Conservation (phyloP, 2,797 vertebrate genomes). For the Chaenodraco wilsoni region DNA sequence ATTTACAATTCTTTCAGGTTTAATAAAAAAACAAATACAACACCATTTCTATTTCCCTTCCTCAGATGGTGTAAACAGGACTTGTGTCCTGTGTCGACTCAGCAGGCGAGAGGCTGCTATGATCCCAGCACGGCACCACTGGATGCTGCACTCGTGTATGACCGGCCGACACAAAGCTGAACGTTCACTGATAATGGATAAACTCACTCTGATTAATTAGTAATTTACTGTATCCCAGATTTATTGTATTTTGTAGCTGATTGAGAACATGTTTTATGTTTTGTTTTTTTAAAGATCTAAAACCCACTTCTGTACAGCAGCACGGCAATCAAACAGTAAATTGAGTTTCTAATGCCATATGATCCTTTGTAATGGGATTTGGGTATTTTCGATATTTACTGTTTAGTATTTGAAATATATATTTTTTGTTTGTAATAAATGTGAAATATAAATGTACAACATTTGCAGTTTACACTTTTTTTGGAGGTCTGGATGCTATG, state of each 20-base stretch:
- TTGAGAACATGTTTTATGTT: not conserved
- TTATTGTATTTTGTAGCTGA: slow-evolving; percentile 5
- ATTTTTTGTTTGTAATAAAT: not conserved
- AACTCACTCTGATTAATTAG: not conserved
- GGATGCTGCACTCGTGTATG: slow-evolving; percentile 82
- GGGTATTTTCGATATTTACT: not conserved
- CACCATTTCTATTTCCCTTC: slow-evolving; percentile 8
- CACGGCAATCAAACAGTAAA: not conserved
- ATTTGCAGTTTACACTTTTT: not conserved
- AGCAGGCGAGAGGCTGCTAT: slow-evolving; percentile 77
- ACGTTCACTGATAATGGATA: not conserved
- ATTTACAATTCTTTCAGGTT: not conserved
- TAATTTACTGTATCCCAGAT: not conserved
- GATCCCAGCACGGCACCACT: slow-evolving; percentile 24
- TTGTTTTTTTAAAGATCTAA: not conserved
- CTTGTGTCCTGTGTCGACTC: slow-evolving; percentile 79
- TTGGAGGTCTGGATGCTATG: not conserved
- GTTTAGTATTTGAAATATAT: not conserved
- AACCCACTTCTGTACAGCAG: not conserved
- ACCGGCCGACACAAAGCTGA: slow-evolving; percentile 44
- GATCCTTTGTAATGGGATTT: not conserved
- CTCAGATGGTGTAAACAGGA: slow-evolving; percentile 86
- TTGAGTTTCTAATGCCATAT: not conserved
- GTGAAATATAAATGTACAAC: not conserved
- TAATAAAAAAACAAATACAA: not conserved